Base-by-base conservation (phyloP, 2,888 invertebrate genomes). In the Prosapia bicincta region DNA sequence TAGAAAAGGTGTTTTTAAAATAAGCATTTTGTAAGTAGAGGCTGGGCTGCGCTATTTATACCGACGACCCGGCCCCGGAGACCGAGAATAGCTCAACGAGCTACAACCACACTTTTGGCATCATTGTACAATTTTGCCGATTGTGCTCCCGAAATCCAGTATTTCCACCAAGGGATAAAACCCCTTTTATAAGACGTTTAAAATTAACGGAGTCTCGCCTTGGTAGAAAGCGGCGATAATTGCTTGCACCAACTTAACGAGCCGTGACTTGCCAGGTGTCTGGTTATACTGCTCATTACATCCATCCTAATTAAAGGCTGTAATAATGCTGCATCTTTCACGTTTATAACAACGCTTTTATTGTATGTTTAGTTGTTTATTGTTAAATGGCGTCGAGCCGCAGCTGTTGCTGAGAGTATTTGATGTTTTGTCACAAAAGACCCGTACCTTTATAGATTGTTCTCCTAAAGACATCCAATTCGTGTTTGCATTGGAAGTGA, bases 61-160 rank as follows among this genome's bases (percentile, higher is more conserved):
- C 54, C 54, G 3, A 9, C 20, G n/a, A 5, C 54, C 54, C 54
- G n/a, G 54, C 20, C 54, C 20, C n/a, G 20, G n/a, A n/a, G 1
- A 54, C 54, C 54, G 3, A 54, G 54, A 54, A 54, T 54, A 54
- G 54, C 54, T 54, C 54, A 3, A 9, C 54, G 20, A 54, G 54
- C 54, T 54, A n/a, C 54, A 54, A 20, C 54, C 20, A 54, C 54
- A 54, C 54, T 54, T 54, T 54, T 54, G 54, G 54, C 54, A 54
- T 54, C 54, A 54, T 54, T 54, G 54, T 54, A 54, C 54, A 54
- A 54, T 54, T 54, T 54, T 54, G 54, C 54, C 54, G 54, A 54
- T 54, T 54, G 54, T 54, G 54, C n/a, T 54, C 54, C n/a, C 20
- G 54, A 54, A 54, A 54, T 54, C 54, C 54, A 54, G 54, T 20